These are phyloP conservation scores for Drosophila tristis DNA, from an alignment of 1,140 invertebrate genomes.

Conservation along the genomic window DNA sequence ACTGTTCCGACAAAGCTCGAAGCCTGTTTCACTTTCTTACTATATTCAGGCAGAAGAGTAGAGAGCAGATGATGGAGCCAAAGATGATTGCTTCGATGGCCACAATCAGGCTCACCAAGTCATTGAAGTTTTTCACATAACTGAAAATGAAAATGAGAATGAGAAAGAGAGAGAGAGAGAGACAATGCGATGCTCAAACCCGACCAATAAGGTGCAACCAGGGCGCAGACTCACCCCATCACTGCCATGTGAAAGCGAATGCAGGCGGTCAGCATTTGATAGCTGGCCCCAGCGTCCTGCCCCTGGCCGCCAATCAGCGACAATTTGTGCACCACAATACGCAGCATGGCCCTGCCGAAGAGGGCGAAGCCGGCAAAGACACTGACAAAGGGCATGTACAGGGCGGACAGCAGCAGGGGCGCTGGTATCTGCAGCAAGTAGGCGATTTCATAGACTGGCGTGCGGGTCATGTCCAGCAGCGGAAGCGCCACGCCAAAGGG, in stretches of 20 bases:
- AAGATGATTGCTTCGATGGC: slow-evolving; percentile 74
- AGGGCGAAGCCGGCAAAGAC: slow-evolving; percentile 75
- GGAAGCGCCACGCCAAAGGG: slow-evolving; percentile 74
- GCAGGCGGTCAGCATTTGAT: slow-evolving; percentile 44
- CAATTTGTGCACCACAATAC: slow-evolving; percentile 62
- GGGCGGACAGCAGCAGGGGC: slow-evolving; percentile 57
- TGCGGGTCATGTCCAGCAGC: slow-evolving; percentile 55
- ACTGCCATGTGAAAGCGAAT: slow-evolving; percentile 54
- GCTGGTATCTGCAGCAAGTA: slow-evolving; percentile 66
- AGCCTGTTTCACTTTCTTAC: slow-evolving; percentile 36
- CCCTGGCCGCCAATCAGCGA: slow-evolving; percentile 22
- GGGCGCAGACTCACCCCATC: slow-evolving; percentile 21
- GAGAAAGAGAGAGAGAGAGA: slow-evolving; percentile 1
- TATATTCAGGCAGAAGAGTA: slow-evolving; percentile 77
- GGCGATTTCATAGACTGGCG: slow-evolving; percentile 69
- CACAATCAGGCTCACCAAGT: slow-evolving; percentile 64
- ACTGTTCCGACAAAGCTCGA: no score
- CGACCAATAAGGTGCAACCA: no score
- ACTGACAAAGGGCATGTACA: slow-evolving; percentile 82
- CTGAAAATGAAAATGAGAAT: slow-evolving; percentile 34
- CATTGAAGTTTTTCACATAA: slow-evolving; percentile 62
- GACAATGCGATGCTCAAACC: no score
- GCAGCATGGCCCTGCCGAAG: slow-evolving; percentile 69
- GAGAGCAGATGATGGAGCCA: slow-evolving; percentile 60
- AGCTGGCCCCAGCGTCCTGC: slow-evolving; percentile 20